Percentiles rank a stretch among this genome's conserved stretches.
Evolutionary conservation across 1,140 invertebrate genomes (phyloP).

Genomic region (Atopsyche davidsoni): DNA sequence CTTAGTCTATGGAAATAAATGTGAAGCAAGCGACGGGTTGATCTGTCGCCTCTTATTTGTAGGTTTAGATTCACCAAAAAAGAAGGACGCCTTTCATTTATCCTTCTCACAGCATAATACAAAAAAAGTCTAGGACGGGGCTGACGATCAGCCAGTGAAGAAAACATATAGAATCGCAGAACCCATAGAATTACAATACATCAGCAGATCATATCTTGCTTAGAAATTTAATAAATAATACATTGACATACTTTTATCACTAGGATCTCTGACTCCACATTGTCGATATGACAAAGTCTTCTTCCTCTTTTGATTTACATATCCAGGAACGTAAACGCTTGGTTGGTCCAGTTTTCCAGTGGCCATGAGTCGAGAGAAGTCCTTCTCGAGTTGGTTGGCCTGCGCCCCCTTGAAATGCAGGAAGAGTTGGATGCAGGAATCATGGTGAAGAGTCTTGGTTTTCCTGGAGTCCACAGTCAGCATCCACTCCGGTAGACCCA

Average conservation of each 20-base stretch:
- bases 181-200: too few relatives aligned
- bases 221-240: too few relatives aligned
- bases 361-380: slow-evolving; percentile 57
- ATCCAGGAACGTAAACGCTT: slow-evolving; percentile 73
- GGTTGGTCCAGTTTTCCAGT: slow-evolving; percentile 66
- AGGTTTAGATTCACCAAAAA: too few relatives aligned
- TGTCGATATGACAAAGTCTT: slow-evolving; percentile 62
- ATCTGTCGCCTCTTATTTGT: too few relatives aligned
- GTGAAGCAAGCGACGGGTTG: too few relatives aligned
- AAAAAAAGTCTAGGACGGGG: too few relatives aligned
- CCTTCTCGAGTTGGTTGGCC: slow-evolving; percentile 68
- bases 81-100: too few relatives aligned
- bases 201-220: too few relatives aligned
- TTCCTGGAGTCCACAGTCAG: slow-evolving; percentile 75
- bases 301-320: slow-evolving; percentile 64
- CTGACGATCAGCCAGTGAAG: too few relatives aligned
- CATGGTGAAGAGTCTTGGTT: slow-evolving; percentile 69
- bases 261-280: slow-evolving; percentile 65
- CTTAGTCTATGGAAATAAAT: too few relatives aligned
- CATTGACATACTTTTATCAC: slow-evolving; percentile 56
- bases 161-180: too few relatives aligned
- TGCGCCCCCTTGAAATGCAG: slow-evolving; percentile 82
- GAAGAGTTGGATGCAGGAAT: slow-evolving; percentile 80
- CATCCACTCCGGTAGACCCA: slow-evolving; percentile 88
- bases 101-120: too few relatives aligned